Evolutionary conservation across 2,888 invertebrate genomes (phyloP).

Genomic region (Chloroclysta siterata): DNA sequence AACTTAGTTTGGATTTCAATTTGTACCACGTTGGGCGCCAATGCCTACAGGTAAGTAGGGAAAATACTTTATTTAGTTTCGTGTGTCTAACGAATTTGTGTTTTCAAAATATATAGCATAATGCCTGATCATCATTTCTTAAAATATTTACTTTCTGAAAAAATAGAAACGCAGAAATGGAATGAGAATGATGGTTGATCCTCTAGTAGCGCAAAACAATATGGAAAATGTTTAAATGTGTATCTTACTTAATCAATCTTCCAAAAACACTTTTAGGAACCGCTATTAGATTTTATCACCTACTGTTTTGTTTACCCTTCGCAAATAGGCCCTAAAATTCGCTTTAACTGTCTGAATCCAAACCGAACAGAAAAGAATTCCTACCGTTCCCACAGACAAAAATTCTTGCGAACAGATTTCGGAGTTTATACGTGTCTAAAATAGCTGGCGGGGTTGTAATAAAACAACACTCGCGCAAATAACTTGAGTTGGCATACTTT

Average conservation of each 20-base stretch:
- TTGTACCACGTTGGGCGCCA: neutral
- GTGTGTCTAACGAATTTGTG: too few species aligned
- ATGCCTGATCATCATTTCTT: too few species aligned
- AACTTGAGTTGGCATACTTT: constrained; percentile 8
- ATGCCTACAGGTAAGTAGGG: neutral
- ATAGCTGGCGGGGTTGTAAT: constrained; percentile 6
- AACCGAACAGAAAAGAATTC: constrained; percentile 25
- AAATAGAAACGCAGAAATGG: too few species aligned
- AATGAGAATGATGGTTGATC: too few species aligned
- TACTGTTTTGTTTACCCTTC: constrained; percentile 21
- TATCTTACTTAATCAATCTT: constrained; percentile 3
- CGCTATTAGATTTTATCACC: constrained; percentile 15
- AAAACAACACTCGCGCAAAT: constrained; percentile 17
- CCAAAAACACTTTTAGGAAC: neutral
- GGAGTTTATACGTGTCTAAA: constrained; percentile 23
- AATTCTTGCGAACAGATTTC: constrained; percentile 32
- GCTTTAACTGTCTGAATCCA: constrained; percentile 25
- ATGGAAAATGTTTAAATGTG: neutral
- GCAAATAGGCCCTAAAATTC: constrained; percentile 27
- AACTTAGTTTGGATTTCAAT: neutral
- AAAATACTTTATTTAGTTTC: too few species aligned
- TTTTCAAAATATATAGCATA: too few species aligned
- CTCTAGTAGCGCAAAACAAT: neutral
- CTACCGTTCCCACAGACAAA: constrained; percentile 10
- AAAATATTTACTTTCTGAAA: too few species aligned